Evolutionary conservation across 2,113 vertebrate genomes (phyloP).

Genomic region (Pogona vitticeps): DNA sequence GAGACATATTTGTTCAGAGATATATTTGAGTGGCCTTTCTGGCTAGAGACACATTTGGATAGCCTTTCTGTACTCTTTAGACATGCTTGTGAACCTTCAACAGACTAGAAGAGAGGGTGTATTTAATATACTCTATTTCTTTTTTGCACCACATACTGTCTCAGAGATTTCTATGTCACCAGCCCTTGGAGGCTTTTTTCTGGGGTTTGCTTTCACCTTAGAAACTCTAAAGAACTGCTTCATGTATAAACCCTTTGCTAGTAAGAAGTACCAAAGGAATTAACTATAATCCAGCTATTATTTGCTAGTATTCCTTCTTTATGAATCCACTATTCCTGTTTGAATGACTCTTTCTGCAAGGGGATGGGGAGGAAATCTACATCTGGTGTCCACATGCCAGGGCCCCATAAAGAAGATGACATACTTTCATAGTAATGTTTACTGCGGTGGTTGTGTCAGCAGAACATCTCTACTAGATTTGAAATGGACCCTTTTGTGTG

Average conservation of each 20-base stretch:
- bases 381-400: slow-evolving; percentile 63
- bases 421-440: slow-evolving; percentile 13
- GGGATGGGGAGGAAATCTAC: slow-evolving; percentile 1
- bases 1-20: not conserved
- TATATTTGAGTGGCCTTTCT: not conserved
- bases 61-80: slow-evolving; percentile 14
- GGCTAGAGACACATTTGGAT: too few species aligned
- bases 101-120: not conserved
- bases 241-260: slow-evolving; percentile 53
- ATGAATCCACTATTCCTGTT: slow-evolving; percentile 57
- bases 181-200: not conserved
- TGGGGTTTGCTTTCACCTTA: slow-evolving; percentile 55
- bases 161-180: slow-evolving; percentile 57
- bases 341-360: slow-evolving; percentile 53
- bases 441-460: not conserved
- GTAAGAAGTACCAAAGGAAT: slow-evolving; percentile 68
- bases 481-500: not conserved
- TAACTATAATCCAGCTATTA: slow-evolving; percentile 68
- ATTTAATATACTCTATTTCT: not conserved
- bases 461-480: not conserved
- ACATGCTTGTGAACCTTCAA: not conserved
- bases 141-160: slow-evolving; percentile 20
- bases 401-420: slow-evolving; percentile 1
- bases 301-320: slow-evolving; percentile 63
- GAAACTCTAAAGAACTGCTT: slow-evolving; percentile 63